phyloP scores from a whole-genome alignment of 2,888 invertebrate genomes.

The Philonicus albiceps region DNA sequence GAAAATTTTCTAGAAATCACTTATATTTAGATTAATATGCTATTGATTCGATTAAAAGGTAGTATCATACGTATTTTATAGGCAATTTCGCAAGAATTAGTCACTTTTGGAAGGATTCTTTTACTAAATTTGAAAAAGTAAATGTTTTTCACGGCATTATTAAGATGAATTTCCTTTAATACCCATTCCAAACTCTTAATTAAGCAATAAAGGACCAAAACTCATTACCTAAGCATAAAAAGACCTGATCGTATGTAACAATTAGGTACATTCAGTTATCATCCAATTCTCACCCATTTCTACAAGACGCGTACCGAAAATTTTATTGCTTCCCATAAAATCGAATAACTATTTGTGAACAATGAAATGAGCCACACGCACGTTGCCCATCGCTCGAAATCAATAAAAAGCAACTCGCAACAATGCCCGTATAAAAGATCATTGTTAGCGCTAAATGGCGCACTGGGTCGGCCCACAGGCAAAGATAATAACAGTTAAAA shows the following conservation, averaged over 20 bases:
- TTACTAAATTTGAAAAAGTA: too few relatives aligned
- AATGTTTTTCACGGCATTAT: too few relatives aligned
- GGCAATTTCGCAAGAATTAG: too few relatives aligned
- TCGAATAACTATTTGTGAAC: neutral
- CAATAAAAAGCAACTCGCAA: constrained; percentile 24
- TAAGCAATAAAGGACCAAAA: neutral
- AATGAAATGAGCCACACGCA: constrained; percentile 19
- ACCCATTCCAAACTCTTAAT: neutral
- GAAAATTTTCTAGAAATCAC: too few relatives aligned
- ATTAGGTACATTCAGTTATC: neutral
- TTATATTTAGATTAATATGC: too few relatives aligned
- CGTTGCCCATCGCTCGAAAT: neutral
- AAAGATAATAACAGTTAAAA: constrained; percentile 37
- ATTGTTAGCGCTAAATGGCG: constrained; percentile 35
- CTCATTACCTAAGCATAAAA: neutral
- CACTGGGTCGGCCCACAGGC: constrained; percentile 35
- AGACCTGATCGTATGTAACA: neutral
- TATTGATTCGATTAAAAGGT: too few relatives aligned
- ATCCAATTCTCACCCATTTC: neutral
- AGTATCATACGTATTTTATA: too few relatives aligned
- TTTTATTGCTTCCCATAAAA: constrained; percentile 30
- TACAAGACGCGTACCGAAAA: neutral
- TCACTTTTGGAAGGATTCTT: too few relatives aligned
- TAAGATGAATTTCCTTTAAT: too few relatives aligned
- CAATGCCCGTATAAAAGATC: constrained; percentile 19